phyloP scores from a whole-genome alignment of 2,113 vertebrate genomes.

The Xenopus tropicalis region DNA sequence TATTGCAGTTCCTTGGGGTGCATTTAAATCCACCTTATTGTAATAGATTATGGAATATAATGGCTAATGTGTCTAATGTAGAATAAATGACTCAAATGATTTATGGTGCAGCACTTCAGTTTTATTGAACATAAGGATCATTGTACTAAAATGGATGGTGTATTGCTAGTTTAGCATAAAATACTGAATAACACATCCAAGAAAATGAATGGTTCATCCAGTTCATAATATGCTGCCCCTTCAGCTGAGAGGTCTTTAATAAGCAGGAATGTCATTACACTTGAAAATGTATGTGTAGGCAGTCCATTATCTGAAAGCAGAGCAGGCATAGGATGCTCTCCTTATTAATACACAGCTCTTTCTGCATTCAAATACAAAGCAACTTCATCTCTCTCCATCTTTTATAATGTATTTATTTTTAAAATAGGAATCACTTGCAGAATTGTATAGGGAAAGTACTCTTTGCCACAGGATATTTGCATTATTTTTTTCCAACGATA shows the following conservation, averaged over 20 bases:
- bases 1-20: constrained; percentile 80
- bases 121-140: constrained; percentile 87
- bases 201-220: constrained; percentile 78
- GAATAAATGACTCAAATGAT: constrained; percentile 82
- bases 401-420: not conserved
- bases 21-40: constrained; percentile 84
- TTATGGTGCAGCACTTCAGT: constrained; percentile 79
- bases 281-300: constrained; percentile 76
- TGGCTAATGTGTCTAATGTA: constrained; percentile 83
- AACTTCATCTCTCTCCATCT: constrained; percentile 40
- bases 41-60: constrained; percentile 83
- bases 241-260: constrained; percentile 81
- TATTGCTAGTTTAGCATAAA: constrained; percentile 83
- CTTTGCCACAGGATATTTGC: no score
- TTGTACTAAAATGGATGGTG: constrained; percentile 83
- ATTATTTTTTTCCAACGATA: no score
- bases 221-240: constrained; percentile 82
- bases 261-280: constrained; percentile 78
- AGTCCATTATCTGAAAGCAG: constrained; percentile 71
- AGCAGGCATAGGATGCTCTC: constrained; percentile 63
- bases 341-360: constrained; percentile 59
- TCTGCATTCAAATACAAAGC: constrained; percentile 47
- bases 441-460: no score
- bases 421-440: no score
- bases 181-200: constrained; percentile 79